Conservation (phyloP, 2,888 invertebrate species). For the Spilarctia lutea region DNA sequence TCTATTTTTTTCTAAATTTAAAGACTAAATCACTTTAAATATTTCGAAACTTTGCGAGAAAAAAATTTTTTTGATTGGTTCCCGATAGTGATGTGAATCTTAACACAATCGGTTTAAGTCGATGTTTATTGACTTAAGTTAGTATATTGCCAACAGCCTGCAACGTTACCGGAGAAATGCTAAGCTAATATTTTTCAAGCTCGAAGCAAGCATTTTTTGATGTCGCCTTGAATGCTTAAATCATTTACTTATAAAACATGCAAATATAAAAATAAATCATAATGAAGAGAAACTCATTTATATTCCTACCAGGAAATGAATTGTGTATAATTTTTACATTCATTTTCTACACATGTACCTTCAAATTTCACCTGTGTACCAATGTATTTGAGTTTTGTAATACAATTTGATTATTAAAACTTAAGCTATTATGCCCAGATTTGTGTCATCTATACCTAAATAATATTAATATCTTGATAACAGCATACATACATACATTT, state of each 20-base stretch:
- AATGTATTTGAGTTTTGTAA: not conserved
- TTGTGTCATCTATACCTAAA: not conserved
- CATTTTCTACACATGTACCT: not conserved
- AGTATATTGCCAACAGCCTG: constrained; percentile 37
- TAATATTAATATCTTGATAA: not conserved
- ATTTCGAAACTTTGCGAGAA: constrained; percentile 24
- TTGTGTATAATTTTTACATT: not conserved
- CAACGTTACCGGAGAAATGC: constrained; percentile 49
- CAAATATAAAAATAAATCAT: constrained; percentile 27
- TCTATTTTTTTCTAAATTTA: not conserved
- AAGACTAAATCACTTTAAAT: not conserved
- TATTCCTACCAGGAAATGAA: not conserved
- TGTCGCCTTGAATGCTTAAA: constrained; percentile 51
- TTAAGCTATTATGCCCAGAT: not conserved
- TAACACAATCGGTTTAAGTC: too few relatives aligned
- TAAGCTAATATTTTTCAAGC: constrained; percentile 47
- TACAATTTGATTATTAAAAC: not conserved
- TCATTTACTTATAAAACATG: constrained; percentile 40
- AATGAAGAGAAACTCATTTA: constrained; percentile 22
- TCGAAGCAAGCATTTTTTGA: constrained; percentile 46
- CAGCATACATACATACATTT: not conserved
- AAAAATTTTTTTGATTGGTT: constrained; percentile 26
- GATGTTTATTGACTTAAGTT: constrained; percentile 38
- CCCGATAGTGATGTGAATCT: too few relatives aligned
- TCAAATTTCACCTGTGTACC: not conserved